These are phyloP conservation scores for Cataglyphis cursor DNA, from an alignment of 2,888 invertebrate species.

Conservation along the genomic window DNA sequence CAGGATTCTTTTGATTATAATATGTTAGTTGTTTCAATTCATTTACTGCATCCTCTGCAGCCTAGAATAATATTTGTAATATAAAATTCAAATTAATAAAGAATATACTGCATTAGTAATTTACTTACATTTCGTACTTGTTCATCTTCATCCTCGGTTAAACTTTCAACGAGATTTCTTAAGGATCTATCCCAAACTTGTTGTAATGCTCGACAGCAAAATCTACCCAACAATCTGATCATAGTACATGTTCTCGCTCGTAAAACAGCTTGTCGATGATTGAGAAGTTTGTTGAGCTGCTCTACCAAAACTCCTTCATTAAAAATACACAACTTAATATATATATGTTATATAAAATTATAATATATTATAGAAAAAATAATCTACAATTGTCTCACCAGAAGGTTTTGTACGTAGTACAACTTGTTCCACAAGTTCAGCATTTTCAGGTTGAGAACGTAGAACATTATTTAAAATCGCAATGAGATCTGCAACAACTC, in stretches of 20 bases:
- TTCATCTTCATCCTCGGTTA: constrained; percentile 89
- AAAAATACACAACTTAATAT: constrained; percentile 10
- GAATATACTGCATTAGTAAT: background rate
- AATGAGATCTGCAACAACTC: constrained; percentile 91
- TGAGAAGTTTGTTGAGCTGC: constrained; percentile 80
- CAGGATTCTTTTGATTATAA: constrained; percentile 73
- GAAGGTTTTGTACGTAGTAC: constrained; percentile 86
- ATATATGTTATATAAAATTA: background rate
- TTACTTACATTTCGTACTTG: constrained; percentile 88
- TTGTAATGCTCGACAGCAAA: constrained; percentile 90
- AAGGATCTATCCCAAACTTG: constrained; percentile 89
- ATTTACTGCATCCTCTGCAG: constrained; percentile 88
- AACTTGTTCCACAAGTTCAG: constrained; percentile 92
- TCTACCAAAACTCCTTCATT: constrained; percentile 67
- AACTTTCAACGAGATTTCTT: constrained; percentile 89
- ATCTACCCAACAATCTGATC: constrained; percentile 90
- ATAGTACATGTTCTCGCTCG: constrained; percentile 91
- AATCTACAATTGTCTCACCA: constrained; percentile 64
- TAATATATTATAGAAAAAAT: background rate
- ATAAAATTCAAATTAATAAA: background rate
- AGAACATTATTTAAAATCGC: constrained; percentile 92
- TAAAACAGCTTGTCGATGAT: constrained; percentile 82
- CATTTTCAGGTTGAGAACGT: constrained; percentile 92
- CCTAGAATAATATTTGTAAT: constrained; percentile 80
- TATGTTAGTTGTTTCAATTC: constrained; percentile 88